Conservation (phyloP, 1,140 invertebrate species). For the Argopecten irradians region DNA sequence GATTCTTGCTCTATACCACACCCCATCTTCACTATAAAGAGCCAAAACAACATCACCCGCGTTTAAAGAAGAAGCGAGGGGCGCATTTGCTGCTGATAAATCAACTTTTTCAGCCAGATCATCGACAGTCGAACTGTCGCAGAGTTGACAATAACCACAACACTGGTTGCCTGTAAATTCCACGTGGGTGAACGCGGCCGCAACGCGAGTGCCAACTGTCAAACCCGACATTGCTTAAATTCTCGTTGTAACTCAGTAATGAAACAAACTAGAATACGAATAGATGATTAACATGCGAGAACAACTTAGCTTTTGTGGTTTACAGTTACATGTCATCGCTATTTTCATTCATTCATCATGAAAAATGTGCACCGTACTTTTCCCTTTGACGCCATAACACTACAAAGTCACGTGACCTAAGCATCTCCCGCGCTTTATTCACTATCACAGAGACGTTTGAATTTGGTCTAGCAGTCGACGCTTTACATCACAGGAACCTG, state of each 20-base stretch:
- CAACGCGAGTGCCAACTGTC: conserved; percentile 33
- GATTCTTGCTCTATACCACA: conserved; percentile 88
- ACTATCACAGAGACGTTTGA: background rate
- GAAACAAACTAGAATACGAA: background rate
- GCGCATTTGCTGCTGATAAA: background rate
- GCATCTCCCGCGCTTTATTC: conserved; percentile 12
- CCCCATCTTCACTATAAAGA: conserved; percentile 84
- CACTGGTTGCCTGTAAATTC: conserved; percentile 38
- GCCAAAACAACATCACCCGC: conserved; percentile 75
- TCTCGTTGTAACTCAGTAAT: background rate
- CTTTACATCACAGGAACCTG: too few relatives aligned
- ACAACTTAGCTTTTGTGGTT: background rate
- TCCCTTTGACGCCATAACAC: conserved; percentile 12
- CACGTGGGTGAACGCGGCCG: conserved; percentile 49
- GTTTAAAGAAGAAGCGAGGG: background rate
- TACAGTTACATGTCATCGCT: background rate
- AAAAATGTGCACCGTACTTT: background rate
- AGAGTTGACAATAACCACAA: conserved; percentile 42
- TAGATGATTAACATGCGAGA: background rate
- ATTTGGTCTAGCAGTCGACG: too few relatives aligned
- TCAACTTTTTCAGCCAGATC: conserved; percentile 33
- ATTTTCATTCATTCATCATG: background rate
- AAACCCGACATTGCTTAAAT: background rate
- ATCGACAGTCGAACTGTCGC: conserved; percentile 41
- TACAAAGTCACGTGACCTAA: background rate